These are phyloP conservation scores for Tetragonula clypearis DNA, from an alignment of 1,140 invertebrate genomes.

Conservation along the genomic window DNA sequence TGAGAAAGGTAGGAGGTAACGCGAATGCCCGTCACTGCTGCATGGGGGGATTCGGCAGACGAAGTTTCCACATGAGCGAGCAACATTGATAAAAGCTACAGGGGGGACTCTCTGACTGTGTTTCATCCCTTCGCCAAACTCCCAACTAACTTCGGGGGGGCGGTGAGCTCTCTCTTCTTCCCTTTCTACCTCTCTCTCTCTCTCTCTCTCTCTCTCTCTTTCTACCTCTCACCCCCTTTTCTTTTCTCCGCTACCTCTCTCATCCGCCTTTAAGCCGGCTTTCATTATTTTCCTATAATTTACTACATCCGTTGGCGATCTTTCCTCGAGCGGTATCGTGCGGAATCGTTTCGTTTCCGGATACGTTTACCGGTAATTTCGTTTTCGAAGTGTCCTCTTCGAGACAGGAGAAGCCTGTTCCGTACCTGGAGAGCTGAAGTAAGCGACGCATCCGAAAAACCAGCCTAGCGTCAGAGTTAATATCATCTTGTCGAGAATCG, in stretches of 20 bases:
- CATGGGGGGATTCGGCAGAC: conserved; percentile 76
- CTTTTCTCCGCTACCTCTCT: conserved; percentile 30
- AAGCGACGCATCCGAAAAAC: conserved; percentile 82
- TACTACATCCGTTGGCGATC: conserved; percentile 73
- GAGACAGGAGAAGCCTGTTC: not conserved
- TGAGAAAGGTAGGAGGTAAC: conserved; percentile 80
- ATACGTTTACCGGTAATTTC: conserved; percentile 15
- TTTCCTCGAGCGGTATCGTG: conserved; percentile 1
- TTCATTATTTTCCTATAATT: conserved; percentile 82
- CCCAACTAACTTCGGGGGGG: conserved; percentile 73
- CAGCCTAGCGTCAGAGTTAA: conserved; percentile 79
- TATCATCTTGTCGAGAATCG: too few species aligned
- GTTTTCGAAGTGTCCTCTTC: not conserved
- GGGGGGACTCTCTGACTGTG: conserved; percentile 69
- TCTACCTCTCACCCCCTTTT: conserved; percentile 26
- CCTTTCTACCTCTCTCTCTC: conserved; percentile 39
- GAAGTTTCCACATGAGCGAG: conserved; percentile 80
- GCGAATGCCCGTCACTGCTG: conserved; percentile 74
- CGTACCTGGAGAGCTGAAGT: conserved; percentile 83
- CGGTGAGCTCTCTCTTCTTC: conserved; percentile 49
- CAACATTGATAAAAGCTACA: conserved; percentile 80
- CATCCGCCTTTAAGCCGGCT: conserved; percentile 74
- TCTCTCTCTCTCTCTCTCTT: not conserved
- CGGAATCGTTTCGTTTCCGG: conserved; percentile 30
- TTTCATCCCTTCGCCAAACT: conserved; percentile 78